phyloP scores from a whole-genome alignment of 1,140 invertebrate species.

The Diprion similis region DNA sequence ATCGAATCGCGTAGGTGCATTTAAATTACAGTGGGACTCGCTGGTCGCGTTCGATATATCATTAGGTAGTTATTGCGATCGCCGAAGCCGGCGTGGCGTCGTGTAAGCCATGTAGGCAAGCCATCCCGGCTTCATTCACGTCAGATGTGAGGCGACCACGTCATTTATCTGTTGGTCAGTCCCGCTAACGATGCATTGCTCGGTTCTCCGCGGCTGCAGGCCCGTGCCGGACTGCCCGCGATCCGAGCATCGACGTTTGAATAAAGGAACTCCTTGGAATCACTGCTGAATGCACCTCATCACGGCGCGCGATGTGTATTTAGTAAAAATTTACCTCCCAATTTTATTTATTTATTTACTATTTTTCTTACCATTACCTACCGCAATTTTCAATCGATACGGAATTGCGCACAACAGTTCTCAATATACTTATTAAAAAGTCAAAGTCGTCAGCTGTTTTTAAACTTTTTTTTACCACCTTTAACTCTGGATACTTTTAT shows the following conservation, averaged over 20 bases:
- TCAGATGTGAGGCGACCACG: conserved; percentile 50
- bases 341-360: neutral
- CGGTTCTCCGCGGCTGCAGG: neutral
- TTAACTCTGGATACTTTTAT: neutral
- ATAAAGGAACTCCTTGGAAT: conserved; percentile 26
- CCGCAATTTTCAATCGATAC: neutral
- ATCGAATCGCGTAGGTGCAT: conserved; percentile 12
- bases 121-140: conserved; percentile 52
- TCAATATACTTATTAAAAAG: no score
- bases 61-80: conserved; percentile 52
- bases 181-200: conserved; percentile 51
- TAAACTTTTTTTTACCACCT: neutral
- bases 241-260: conserved; percentile 19
- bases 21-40: neutral
- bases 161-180: conserved; percentile 51
- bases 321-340: no score
- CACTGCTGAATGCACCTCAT: neutral
- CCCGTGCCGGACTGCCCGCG: conserved; percentile 23
- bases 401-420: no score
- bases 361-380: neutral
- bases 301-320: neutral
- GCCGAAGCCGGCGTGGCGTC: conserved; percentile 20
- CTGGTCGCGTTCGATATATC: conserved; percentile 43
- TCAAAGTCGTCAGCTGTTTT: neutral
- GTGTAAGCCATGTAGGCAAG: conserved; percentile 20